Percentiles rank a stretch among this genome's conserved stretches.
Evolutionary conservation across 2,797 vertebrate genomes (phyloP).

Genomic region (Semaprochilodus insignis): DNA sequence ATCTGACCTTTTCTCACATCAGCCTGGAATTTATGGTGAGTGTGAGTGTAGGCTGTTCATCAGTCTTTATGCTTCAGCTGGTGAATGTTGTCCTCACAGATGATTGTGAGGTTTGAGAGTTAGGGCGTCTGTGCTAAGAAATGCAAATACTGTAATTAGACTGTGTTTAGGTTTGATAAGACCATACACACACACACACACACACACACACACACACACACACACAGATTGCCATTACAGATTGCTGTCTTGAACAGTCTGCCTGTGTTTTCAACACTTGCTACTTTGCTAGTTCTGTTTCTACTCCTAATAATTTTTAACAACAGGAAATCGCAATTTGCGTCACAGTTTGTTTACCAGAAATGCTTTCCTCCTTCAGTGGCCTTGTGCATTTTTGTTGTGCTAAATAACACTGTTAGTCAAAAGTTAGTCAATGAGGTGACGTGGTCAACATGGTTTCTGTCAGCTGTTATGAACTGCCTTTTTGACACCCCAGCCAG

Average conservation of each 20-base stretch:
- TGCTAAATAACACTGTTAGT: too few relatives aligned
- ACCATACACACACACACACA: background rate
- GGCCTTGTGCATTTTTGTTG: too few relatives aligned
- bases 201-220: background rate
- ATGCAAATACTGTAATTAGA: constrained; percentile 16
- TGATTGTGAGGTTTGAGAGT: background rate
- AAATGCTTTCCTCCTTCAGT: too few relatives aligned
- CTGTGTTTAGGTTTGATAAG: constrained; percentile 44
- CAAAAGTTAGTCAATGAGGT: too few relatives aligned
- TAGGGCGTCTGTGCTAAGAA: constrained; percentile 37
- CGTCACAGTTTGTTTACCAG: too few relatives aligned
- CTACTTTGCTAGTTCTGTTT: too few relatives aligned
- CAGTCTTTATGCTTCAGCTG: constrained; percentile 1
- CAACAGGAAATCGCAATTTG: too few relatives aligned
- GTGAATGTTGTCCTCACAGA: background rate
- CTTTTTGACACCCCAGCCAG: too few relatives aligned
- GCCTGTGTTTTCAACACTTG: too few relatives aligned
- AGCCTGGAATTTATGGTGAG: constrained; percentile 19
- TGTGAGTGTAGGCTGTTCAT: background rate
- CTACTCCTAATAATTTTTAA: too few relatives aligned
- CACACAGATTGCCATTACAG: background rate
- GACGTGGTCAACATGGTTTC: too few relatives aligned
- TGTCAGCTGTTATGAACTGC: too few relatives aligned
- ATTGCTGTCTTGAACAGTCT: background rate
- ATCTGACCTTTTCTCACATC: constrained; percentile 42